These are phyloP conservation scores for Synchiropus splendidus DNA, from an alignment of 2,113 vertebrate species.

Conservation along the genomic window DNA sequence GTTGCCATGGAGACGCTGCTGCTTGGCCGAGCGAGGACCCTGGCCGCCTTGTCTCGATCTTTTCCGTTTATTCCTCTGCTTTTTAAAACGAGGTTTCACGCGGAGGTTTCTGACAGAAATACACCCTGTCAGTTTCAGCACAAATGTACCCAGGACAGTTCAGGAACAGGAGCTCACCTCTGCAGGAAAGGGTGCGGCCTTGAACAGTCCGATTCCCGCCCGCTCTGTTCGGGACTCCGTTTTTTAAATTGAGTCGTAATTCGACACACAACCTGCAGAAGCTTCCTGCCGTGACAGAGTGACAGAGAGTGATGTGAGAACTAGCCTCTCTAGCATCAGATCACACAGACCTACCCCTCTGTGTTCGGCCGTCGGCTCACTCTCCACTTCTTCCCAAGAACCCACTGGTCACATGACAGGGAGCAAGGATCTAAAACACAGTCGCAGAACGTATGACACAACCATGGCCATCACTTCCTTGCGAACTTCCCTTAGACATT, in stretches of 20 bases:
- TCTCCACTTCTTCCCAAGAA: slow-evolving; percentile 38
- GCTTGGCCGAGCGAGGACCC: slow-evolving; percentile 7
- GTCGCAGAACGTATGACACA: slow-evolving; percentile 1
- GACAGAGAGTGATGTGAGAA: neutral
- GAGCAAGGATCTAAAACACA: slow-evolving; percentile 44
- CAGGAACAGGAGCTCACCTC: slow-evolving; percentile 24
- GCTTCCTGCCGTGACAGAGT: slow-evolving; percentile 26
- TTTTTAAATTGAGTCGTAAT: neutral
- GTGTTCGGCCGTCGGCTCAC: neutral
- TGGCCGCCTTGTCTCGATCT: slow-evolving; percentile 6
- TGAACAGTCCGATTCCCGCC: slow-evolving; percentile 1
- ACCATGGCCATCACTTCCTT: no score
- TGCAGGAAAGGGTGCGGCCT: slow-evolving; percentile 32
- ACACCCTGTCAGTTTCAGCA: neutral
- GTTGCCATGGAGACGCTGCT: slow-evolving; percentile 16
- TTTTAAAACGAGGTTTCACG: neutral
- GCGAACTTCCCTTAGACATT: no score
- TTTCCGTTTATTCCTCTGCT: slow-evolving; percentile 20
- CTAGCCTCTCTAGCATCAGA: neutral
- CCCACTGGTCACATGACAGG: slow-evolving; percentile 58
- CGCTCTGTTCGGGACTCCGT: neutral
- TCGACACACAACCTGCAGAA: neutral
- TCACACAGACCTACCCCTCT: slow-evolving; percentile 21
- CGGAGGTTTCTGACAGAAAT: slow-evolving; percentile 34
- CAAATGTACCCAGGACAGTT: neutral